Base-by-base conservation (phyloP, 2,888 invertebrate genomes). In the Drosophila emarginata region DNA sequence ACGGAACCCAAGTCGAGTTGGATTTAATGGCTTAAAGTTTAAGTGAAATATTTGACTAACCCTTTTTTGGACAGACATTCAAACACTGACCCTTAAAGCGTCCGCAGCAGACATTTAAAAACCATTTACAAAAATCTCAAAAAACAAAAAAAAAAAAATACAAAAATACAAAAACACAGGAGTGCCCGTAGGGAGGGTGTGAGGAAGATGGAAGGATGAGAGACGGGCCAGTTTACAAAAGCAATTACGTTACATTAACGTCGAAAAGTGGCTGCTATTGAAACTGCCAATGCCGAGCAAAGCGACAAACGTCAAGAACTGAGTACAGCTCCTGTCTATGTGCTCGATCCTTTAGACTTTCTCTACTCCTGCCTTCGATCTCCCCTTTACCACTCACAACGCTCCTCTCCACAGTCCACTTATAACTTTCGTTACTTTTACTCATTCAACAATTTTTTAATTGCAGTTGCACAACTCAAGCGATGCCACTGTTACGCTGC, bases 391-490 rank as follows among this genome's bases (percentile, higher is more conserved):
- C 45, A 18, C 45, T 18, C 3, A 9, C 6, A 15, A 28, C 6
- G 6, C 32, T 32, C 4, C 45, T 14, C 1, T 18, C 21, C 21
- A 26, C 7, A 23, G 21, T 15, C 6, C 37, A 50, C 15, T 26
- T 26, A 18, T n/a, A 3, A 37, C 11, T 64, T 72, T 40, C 65
- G 32, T 86, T 75, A 64, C 67, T 71, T 69, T 62, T 58, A 74
- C 74, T 74, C 82, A 81, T 77, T 85, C 52, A 82, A 79, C 79
- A 69, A 78, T 73, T 86, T 77, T 81, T 80, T 80, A 72, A 77
- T 87, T 89, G 79, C 93, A 95, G 95, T 91, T 94, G 84, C 93
- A 94, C 89, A 94, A 95, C 90, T 95, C 95, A 37, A 94, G 94
- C 72, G 94, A 95, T 87, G 94, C 93, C 78, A 93, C 93, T 78